Base-by-base conservation (phyloP, 2,888 invertebrate species). In the Eugnorisma glareosa region DNA sequence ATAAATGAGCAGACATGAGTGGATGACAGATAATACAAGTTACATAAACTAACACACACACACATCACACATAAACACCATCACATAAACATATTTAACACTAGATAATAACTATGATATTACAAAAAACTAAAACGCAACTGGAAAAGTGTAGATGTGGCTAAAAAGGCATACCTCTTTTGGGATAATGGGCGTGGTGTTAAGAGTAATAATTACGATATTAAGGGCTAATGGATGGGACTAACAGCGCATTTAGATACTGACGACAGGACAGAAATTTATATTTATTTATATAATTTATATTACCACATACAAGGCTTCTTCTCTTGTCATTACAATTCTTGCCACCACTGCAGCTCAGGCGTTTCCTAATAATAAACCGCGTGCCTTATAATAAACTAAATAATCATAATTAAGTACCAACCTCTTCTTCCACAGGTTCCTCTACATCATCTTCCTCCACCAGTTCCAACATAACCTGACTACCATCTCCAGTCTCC, bases 401-500 rank as follows among this genome's bases (percentile, higher is more conserved):
- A 28, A 40, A n/a, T 13, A 72, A 40, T 18, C 7, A 40, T 31
- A 11, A 31, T 2, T 4, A n/a, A 54, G 21, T 71, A 84, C 63
- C 37, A 64, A 84, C 64, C 64, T 64, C 15, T 40, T 64, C 64
- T 28, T 64, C 64, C 3, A 40, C 40, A n/a, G 40, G 75, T 54
- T 85, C 77, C 51, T 77, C 54, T 15, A 67, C 81, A 66, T 93
- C 93, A 81, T 93, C 93, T 77, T 94, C 94, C 75, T 95, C 94
- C 2, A 91, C 80, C 40, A 96, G 79, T 61, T 95, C 92, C 70
- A 95, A 86, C 2, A 89, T 81, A 7, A 95, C 76, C 61, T 89
- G 88, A 11, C 88, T 90, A 7, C 92, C 91, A 35, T 94, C 93
- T 0, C 91, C 93, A 0, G 93, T 94, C 77, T 94, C 93, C 54